Evolutionary conservation across 2,797 vertebrate genomes (phyloP), one percentile per base, ranked within the genome.

Genomic region (Pseudomugil gertrudae): DNA sequence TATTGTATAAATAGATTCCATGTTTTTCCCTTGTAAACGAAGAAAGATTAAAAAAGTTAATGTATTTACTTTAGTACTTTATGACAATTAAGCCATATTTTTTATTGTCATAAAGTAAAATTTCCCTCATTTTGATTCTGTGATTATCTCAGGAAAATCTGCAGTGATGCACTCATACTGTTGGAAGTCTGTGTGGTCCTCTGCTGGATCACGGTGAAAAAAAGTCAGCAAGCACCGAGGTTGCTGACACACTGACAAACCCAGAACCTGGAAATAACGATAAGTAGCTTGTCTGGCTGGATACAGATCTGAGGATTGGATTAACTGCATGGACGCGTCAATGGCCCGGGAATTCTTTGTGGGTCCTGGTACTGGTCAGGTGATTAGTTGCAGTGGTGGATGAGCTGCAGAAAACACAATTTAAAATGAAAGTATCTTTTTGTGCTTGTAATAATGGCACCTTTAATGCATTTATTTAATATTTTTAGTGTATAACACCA

Each of bases 241-340:
- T 63, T 43, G 17, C 69, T 67, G 80, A 82, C 76, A 84, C 84
- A 71, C 76, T 76, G 67, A 85, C 74, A 47, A 69, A 74, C 26
- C 81, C 83, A 83, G 55, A 88, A 85, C 23, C 81, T 83, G 82
- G 56, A 89, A 85, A 91, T 90, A 88, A 71, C 74, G 63, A 50
- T 90, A 87, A 90, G 87, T 63, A 84, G 90, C 85, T 92, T 91
- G 87, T 85, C 82, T 88, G 86, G 70, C 72, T 84, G 79, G 77
- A 61, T 63, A 72, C 53, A 73, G 68, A 66, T 74, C 72, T 63
- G 53, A 72, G 79, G 88, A 86, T 88, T 87, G 79, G 88, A 84
- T 88, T 87, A 89, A 60, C 56, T 57, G 29, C 9, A 56, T 29
- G 70, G 69, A 70, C 58, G 75, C 69, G 74, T 58, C 63, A 61